Conservation (phyloP, 2,888 invertebrate species). For the Ochropleura plecta region DNA sequence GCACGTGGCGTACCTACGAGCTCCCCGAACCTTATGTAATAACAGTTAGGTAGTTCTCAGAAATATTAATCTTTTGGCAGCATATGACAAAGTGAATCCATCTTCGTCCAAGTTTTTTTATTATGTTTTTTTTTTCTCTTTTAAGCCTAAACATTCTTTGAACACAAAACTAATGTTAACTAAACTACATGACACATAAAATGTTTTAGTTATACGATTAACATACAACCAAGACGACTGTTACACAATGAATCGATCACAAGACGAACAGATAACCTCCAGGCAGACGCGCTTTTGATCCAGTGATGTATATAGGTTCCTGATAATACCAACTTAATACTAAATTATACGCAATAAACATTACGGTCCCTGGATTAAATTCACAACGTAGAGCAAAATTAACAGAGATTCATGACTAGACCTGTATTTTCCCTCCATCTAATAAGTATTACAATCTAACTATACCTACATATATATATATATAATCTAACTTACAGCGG, state of each 20-base stretch:
- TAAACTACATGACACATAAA: background rate
- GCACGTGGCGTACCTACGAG: background rate
- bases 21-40: conserved; percentile 5
- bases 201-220: too few relatives aligned
- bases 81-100: background rate
- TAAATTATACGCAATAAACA: background rate
- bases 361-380: background rate
- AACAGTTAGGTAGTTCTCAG: background rate
- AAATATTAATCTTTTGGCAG: background rate
- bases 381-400: conserved; percentile 3
- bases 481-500: conserved; percentile 5
- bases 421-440: background rate
- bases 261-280: background rate
- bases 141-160: background rate
- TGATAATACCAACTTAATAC: background rate
- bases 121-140: background rate
- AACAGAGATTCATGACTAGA: background rate
- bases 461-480: too few relatives aligned
- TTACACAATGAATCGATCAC: conserved; percentile 4
- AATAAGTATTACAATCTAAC: background rate
- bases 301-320: background rate
- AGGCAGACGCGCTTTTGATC: background rate
- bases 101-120: too few relatives aligned
- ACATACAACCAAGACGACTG: too few relatives aligned
- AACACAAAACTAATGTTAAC: background rate